Base-by-base conservation (phyloP, 2,888 invertebrate genomes). In the Tetrapedia diversipes region DNA sequence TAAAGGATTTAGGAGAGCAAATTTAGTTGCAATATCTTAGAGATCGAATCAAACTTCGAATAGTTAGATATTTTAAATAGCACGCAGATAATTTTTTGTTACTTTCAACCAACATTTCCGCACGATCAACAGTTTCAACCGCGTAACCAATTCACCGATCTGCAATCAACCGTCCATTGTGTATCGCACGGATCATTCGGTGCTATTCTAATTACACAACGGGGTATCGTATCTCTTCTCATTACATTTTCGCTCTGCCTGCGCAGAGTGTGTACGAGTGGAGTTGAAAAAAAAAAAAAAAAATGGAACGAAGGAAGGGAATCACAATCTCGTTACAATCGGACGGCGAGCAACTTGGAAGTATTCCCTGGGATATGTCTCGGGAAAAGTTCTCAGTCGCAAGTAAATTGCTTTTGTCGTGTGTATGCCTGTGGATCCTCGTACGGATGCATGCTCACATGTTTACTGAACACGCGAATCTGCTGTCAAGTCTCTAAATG, bases 131-230 rank as follows among this genome's bases (percentile, higher is more conserved):
- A 43, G 51, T 71, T 54, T 34, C 47, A 29, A 49, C 34, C 47
- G 56, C 54, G 24, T 32, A 22, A 47, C 32, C 34, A 59, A 56
- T 70, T 45, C 37, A n/a, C 19, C 45, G 27, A 51, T 41, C 56
- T 24, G 41, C 67, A 72, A 72, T 77, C 63, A 73, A 27, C 53
- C 39, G 10, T 7, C 67, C 51, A 73, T 77, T 77, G 76, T 76
- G 57, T 16, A 14, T 61, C 37, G 45, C 39, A 27, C 29, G 24
- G 61, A 67, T 63, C 39, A 6, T 19, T 22, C 37, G 29, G n/a
- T 43, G 45, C 41, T n/a, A 51, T 41, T 43, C 57, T 66, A 67
- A 76, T 66, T 49, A 57, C 41, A 14, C 60, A 19, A 34, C 66
- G 39, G 56, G 24, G 7, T 22, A 39, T 53, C 53, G 53, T 7